Percentiles rank a stretch among this genome's conserved stretches.
Conservation (phyloP, 2,888 invertebrate genomes). For the Amphiduros pacificus region DNA sequence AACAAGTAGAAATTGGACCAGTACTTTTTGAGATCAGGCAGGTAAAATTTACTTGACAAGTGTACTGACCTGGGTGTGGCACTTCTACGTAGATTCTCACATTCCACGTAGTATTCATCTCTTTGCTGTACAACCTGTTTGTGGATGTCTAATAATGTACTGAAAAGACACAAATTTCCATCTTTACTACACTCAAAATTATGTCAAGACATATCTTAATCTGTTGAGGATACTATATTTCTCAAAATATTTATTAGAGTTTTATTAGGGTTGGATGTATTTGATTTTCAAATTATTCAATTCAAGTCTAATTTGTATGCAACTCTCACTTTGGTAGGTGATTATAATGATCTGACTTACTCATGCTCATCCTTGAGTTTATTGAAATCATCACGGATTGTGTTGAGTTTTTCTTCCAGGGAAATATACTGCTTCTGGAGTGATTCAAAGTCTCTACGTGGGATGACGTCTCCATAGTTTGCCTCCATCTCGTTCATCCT, state of each 20-base stretch:
- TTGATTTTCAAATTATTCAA: too few species aligned
- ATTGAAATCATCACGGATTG: slow-evolving; percentile 40
- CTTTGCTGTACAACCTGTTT: slow-evolving; percentile 52
- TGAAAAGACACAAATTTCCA: slow-evolving; percentile 8
- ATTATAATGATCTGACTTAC: too few species aligned
- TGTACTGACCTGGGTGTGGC: slow-evolving; percentile 54
- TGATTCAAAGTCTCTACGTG: slow-evolving; percentile 53
- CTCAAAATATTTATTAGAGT: too few species aligned
- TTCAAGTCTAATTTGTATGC: too few species aligned
- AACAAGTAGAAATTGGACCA: too few species aligned
- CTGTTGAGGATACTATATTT: too few species aligned
- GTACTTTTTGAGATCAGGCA: too few species aligned
- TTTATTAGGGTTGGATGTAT: too few species aligned
- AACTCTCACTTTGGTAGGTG: too few species aligned
- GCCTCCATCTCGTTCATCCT: slow-evolving; percentile 56
- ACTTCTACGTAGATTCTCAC: slow-evolving; percentile 49
- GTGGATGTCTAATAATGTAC: slow-evolving; percentile 42
- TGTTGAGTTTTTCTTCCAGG: slow-evolving; percentile 39
- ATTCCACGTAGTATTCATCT: slow-evolving; percentile 55
- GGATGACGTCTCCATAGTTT: slow-evolving; percentile 59
- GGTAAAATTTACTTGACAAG: too few species aligned
- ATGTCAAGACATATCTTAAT: too few species aligned
- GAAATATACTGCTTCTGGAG: slow-evolving; percentile 46
- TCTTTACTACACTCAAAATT: too few species aligned
- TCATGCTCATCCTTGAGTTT: slow-evolving; percentile 53